Conservation (phyloP, 2,797 vertebrate species). For the Chanos chanos region DNA sequence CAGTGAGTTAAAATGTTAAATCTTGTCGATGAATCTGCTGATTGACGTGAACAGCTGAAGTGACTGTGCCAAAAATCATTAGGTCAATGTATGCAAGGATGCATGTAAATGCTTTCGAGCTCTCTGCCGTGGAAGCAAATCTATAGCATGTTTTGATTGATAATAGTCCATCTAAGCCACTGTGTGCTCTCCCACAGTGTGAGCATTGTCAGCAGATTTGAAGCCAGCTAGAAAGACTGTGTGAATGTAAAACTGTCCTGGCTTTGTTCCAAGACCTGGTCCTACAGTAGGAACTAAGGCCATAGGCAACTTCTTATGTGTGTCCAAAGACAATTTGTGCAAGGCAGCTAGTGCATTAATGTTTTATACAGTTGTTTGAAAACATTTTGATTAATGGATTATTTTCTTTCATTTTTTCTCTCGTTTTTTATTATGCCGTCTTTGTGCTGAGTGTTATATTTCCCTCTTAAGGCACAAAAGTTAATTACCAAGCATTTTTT, state of each 20-base stretch:
- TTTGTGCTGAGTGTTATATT: not conserved
- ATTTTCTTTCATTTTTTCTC: slow-evolving; percentile 26
- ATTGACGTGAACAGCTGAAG: not conserved
- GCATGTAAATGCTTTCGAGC: not conserved
- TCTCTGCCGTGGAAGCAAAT: slow-evolving; percentile 8
- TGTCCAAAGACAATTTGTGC: not conserved
- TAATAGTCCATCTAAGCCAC: slow-evolving; percentile 9
- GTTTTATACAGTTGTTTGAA: slow-evolving; percentile 14
- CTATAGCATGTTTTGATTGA: slow-evolving; percentile 16
- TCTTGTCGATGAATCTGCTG: slow-evolving; percentile 21
- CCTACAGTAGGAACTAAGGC: not conserved
- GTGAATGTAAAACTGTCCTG: slow-evolving; percentile 17
- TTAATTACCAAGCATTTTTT: slow-evolving; percentile 58
- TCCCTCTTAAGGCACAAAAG: slow-evolving; percentile 35
- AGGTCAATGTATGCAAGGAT: not conserved
- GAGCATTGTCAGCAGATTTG: slow-evolving; percentile 14
- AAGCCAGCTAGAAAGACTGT: slow-evolving; percentile 9
- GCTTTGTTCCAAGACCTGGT: slow-evolving; percentile 6
- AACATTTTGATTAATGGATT: slow-evolving; percentile 30
- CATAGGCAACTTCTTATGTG: not conserved
- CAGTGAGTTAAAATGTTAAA: not conserved
- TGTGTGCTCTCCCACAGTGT: slow-evolving; percentile 8
- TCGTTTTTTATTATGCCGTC: slow-evolving; percentile 26
- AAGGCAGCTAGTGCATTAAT: not conserved
- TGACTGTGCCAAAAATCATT: slow-evolving; percentile 10